These are phyloP conservation scores for Melanogrammus aeglefinus DNA, from an alignment of 2,797 vertebrate genomes.

Conservation along the genomic window DNA sequence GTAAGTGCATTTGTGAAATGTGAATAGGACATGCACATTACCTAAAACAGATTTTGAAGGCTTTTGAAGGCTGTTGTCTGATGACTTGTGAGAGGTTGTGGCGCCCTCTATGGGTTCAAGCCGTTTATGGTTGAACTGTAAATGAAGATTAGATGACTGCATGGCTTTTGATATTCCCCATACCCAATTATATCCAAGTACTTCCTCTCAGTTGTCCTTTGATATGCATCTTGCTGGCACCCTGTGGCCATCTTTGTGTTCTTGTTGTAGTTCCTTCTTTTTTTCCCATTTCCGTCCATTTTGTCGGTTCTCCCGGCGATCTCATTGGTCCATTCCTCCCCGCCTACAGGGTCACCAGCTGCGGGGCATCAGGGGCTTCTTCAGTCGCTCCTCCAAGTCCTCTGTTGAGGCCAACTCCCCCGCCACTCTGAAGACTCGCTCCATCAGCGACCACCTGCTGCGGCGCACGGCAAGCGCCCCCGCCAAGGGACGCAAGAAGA, in stretches of 20 bases:
- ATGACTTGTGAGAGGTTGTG: slow-evolving; percentile 30
- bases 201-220: slow-evolving; percentile 4
- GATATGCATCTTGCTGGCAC: slow-evolving; percentile 4
- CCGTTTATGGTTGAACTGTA: slow-evolving; percentile 17
- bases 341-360: slow-evolving; percentile 85
- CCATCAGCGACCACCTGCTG: slow-evolving; percentile 87
- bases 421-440: slow-evolving; percentile 80
- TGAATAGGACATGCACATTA: slow-evolving; percentile 29
- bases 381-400: slow-evolving; percentile 83
- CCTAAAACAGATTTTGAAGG: slow-evolving; percentile 20
- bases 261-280: not conserved
- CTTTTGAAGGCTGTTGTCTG: too few relatives aligned
- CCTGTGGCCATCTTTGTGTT: not conserved
- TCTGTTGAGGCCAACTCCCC: slow-evolving; percentile 74
- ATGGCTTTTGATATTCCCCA: slow-evolving; percentile 17
- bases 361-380: slow-evolving; percentile 89
- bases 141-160: slow-evolving; percentile 8
- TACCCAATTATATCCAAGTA: slow-evolving; percentile 15
- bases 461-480: slow-evolving; percentile 94
- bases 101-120: slow-evolving; percentile 60
- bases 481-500: slow-evolving; percentile 93
- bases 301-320: not conserved
- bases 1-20: slow-evolving; percentile 20
- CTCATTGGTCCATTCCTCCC: not conserved
- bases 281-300: not conserved